Evolutionary conservation across 2,888 invertebrate genomes (phyloP), one percentile per base, ranked within the genome.

Genomic region (Ectemnius continuus): DNA sequence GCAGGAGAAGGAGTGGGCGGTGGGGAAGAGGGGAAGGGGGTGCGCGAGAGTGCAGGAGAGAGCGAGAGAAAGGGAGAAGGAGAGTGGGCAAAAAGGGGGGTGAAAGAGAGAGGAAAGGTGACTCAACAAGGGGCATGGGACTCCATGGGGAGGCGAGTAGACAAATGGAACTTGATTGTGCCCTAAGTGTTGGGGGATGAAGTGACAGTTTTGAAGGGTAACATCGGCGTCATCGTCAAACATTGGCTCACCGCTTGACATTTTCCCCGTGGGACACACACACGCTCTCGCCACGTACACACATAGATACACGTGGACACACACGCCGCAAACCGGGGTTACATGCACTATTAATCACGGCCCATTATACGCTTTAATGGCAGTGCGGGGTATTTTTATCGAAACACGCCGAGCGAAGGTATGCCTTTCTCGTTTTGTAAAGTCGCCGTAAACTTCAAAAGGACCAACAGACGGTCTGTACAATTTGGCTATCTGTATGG

Each of bases 261-360:
- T 83, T 87, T 84, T 83, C 84, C 82, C 83, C 77, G 72, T 47
- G 79, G 80, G 71, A 76, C 36, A 60, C 26, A 60, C 18, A 36
- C 4, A 8, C n/a, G n/a, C n/a, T n/a, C 8, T 6, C 8, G 8
- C 8, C 8, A 36, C 23, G 23, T 23, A 23, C 23, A 3, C 23
- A 23, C 23, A 23, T 2, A 2, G 23, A 23, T 23, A 36, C 11
- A 36, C 36, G 8, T n/a, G n/a, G 1, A 36, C 8, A 36, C 36
- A 36, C 20, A 52, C 45, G 69, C 67, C 61, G 36, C 61, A 47
- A 61, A 36, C 61, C 52, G 61, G 70, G 75, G 76, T 79, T 77
- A 73, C 78, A 77, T 78, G 84, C 75, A 75, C 84, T 82, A 85
- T 85, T 85, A 87, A 87, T 87, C 76, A 76, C 80, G 66, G 52